Conservation (phyloP, 2,797 vertebrate species). For the Hirundo rustica region DNA sequence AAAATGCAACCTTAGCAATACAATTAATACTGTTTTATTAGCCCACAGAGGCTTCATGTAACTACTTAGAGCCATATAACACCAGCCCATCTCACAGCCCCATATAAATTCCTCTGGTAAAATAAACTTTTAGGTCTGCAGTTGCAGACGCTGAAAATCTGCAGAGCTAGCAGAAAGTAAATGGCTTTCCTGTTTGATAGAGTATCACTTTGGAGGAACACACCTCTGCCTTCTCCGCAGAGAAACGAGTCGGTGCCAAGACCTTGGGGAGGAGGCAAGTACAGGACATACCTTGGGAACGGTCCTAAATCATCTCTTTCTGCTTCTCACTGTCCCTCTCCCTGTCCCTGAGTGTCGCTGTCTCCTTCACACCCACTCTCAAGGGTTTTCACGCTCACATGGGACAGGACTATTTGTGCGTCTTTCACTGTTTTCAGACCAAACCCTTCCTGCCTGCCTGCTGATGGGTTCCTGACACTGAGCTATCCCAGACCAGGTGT, state of each 20-base stretch:
- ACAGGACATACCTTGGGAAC: not conserved
- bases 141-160: constrained; percentile 37
- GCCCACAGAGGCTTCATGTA: constrained; percentile 53
- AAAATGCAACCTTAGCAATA: constrained; percentile 73
- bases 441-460: not conserved
- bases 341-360: not conserved
- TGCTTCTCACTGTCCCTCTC: not conserved
- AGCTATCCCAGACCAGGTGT: not conserved
- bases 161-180: constrained; percentile 66
- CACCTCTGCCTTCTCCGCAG: constrained; percentile 35
- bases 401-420: not conserved
- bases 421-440: not conserved
- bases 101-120: constrained; percentile 68
- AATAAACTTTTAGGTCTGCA: constrained; percentile 69
- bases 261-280: constrained; percentile 48
- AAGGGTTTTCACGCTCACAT: not conserved
- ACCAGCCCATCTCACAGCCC: constrained; percentile 43
- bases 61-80: constrained; percentile 65
- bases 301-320: constrained; percentile 1
- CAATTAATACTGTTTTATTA: constrained; percentile 73
- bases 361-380: not conserved
- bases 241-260: constrained; percentile 41
- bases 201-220: constrained; percentile 39
- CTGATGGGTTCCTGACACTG: not conserved
- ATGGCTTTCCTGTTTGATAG: constrained; percentile 67